A percentile compares a stretch with the other conserved stretches of the same genome.
These are phyloP conservation scores for Etheostoma perlongum DNA, from an alignment of 2,797 vertebrate genomes.

Conservation along the genomic window DNA sequence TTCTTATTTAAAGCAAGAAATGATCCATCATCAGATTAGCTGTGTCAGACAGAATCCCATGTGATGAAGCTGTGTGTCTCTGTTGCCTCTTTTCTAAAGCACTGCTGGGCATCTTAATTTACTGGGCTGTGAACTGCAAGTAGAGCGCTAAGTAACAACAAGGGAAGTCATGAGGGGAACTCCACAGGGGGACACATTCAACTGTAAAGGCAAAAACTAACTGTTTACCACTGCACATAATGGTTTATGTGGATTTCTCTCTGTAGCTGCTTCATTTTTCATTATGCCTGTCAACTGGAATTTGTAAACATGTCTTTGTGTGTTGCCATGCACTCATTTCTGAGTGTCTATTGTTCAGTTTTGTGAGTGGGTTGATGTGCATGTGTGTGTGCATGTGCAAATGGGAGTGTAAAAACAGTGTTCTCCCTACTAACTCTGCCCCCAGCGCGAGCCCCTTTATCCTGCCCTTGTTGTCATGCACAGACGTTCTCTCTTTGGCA, in stretches of 20 bases:
- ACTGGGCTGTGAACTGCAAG: conserved; percentile 69
- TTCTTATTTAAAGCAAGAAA: conserved; percentile 31
- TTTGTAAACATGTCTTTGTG: conserved; percentile 21
- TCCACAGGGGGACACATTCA: conserved; percentile 45
- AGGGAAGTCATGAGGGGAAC: conserved; percentile 35
- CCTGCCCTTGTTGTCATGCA: conserved; percentile 87
- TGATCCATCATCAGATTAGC: conserved; percentile 50
- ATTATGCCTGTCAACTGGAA: conserved; percentile 13
- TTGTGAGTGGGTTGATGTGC: conserved; percentile 51
- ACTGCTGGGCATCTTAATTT: conserved; percentile 73
- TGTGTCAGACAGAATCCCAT: conserved; percentile 29
- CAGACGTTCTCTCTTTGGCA: conserved; percentile 79
- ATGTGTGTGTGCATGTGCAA: conserved; percentile 55
- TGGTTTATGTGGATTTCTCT: conserved; percentile 4
- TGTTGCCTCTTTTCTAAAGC: conserved; percentile 70
- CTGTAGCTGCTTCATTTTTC: conserved; percentile 25
- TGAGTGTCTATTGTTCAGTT: conserved; percentile 58
- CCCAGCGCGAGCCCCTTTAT: conserved; percentile 82
- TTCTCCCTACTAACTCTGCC: conserved; percentile 74
- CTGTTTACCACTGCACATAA: conserved; percentile 24
- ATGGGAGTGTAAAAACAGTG: conserved; percentile 53
- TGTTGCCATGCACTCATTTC: conserved; percentile 32
- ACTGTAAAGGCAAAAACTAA: conserved; percentile 7
- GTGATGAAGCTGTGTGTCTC: conserved; percentile 59
- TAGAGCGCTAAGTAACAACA: conserved; percentile 31